Conservation (phyloP, 2,113 vertebrate species). For the Sphyrna mokarran region DNA sequence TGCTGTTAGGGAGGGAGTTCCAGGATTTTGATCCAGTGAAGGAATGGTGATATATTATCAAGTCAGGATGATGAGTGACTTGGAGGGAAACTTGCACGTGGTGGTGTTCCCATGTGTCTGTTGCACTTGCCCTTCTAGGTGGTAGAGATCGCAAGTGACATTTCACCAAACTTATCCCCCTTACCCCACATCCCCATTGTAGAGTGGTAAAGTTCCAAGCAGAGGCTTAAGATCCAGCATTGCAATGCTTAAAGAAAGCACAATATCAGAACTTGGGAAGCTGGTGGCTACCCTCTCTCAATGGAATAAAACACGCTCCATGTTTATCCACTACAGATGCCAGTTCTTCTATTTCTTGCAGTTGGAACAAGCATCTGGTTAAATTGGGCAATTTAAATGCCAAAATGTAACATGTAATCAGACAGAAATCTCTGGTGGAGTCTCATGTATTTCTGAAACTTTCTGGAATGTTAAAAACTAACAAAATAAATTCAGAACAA, state of each 20-base stretch:
- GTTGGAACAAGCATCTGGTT: not conserved
- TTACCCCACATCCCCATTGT: too few relatives aligned
- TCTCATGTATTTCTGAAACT: slow-evolving; percentile 25
- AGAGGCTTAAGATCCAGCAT: not conserved
- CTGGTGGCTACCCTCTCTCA: not conserved
- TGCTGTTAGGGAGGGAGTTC: too few relatives aligned
- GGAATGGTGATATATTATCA: too few relatives aligned
- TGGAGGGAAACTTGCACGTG: too few relatives aligned
- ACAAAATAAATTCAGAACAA: not conserved
- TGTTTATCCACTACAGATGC: not conserved
- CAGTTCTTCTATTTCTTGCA: not conserved
- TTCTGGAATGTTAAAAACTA: slow-evolving; percentile 15
- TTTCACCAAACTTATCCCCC: too few relatives aligned
- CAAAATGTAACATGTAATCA: not conserved
- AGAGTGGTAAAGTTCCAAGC: not conserved
- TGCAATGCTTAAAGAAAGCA: not conserved
- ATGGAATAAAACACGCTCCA: not conserved
- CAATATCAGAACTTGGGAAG: not conserved
- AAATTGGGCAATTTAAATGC: not conserved
- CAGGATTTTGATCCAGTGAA: too few relatives aligned
- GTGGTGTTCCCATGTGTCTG: too few relatives aligned
- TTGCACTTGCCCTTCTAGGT: too few relatives aligned
- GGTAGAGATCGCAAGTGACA: too few relatives aligned
- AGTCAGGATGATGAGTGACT: too few relatives aligned
- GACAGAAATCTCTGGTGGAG: not conserved